Percentiles rank a stretch among this genome's conserved stretches.
phyloP scores from a whole-genome alignment of 2,888 invertebrate genomes.

The Formica aserva region DNA sequence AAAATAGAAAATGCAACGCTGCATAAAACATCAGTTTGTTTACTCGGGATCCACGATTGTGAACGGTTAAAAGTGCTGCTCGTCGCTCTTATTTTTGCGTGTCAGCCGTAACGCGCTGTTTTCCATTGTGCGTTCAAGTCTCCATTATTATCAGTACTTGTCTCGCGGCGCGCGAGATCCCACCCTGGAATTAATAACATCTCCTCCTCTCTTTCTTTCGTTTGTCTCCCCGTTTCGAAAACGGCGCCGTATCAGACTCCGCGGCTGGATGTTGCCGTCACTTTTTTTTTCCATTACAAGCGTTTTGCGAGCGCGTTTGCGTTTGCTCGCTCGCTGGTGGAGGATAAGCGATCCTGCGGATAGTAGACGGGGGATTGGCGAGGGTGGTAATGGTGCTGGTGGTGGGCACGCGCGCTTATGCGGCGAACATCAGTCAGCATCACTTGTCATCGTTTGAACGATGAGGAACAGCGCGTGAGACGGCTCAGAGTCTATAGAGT shows the following conservation, averaged over 20 bases:
- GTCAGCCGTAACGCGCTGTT: slow-evolving; percentile 22
- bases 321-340: slow-evolving; percentile 4
- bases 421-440: slow-evolving; percentile 81
- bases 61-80: slow-evolving; percentile 32
- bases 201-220: background rate
- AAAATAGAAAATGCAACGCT: slow-evolving; percentile 20
- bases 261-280: slow-evolving; percentile 45
- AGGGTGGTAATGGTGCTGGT: slow-evolving; percentile 25
- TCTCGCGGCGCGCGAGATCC: slow-evolving; percentile 27
- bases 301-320: slow-evolving; percentile 41
- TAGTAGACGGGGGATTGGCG: slow-evolving; percentile 36
- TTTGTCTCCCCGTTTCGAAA: slow-evolving; percentile 31
- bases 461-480: slow-evolving; percentile 71
- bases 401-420: slow-evolving; percentile 69
- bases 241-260: slow-evolving; percentile 52
- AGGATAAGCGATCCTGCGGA: slow-evolving; percentile 26
- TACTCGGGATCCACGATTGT: slow-evolving; percentile 37
- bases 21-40: slow-evolving; percentile 51
- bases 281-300: slow-evolving; percentile 68
- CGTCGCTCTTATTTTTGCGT: slow-evolving; percentile 46
- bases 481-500: slow-evolving; percentile 55
- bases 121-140: slow-evolving; percentile 40
- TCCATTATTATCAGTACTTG: slow-evolving; percentile 45
- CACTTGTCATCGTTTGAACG: slow-evolving; percentile 82
- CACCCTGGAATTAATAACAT: slow-evolving; percentile 43